Percentiles rank a stretch among this genome's conserved stretches.
phyloP scores from a whole-genome alignment of 1,140 invertebrate species.

The Parapsyche elsis region DNA sequence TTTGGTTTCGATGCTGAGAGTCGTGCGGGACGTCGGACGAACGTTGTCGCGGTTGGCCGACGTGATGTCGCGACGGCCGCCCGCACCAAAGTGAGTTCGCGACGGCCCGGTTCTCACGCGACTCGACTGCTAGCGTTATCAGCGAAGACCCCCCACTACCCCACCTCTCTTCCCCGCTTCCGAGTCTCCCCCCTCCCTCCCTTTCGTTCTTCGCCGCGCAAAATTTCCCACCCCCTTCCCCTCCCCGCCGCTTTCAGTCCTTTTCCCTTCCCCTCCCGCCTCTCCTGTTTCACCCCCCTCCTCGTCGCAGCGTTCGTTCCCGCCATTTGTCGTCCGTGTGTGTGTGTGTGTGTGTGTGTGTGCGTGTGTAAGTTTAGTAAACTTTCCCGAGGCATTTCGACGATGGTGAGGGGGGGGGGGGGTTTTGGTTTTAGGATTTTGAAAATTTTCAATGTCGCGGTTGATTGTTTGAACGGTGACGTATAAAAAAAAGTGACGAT shows the following conservation, averaged over 20 bases:
- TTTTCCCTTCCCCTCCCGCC: too few relatives aligned
- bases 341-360: background rate
- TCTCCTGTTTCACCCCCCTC: background rate
- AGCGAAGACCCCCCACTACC: slow-evolving; percentile 1
- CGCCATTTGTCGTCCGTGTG: background rate
- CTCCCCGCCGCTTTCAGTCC: too few relatives aligned
- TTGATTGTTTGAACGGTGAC: too few relatives aligned
- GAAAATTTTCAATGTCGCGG: too few relatives aligned
- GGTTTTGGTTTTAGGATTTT: too few relatives aligned
- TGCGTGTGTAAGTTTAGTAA: too few relatives aligned
- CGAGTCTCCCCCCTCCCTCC: background rate
- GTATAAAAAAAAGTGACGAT: too few relatives aligned
- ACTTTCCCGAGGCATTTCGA: too few relatives aligned
- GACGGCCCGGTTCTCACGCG: slow-evolving; percentile 17
- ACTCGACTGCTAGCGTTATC: slow-evolving; percentile 15
- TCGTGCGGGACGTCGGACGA: too few relatives aligned
- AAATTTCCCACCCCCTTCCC: background rate
- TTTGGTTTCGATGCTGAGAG: too few relatives aligned
- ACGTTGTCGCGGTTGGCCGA: background rate
- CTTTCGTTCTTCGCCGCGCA: too few relatives aligned
- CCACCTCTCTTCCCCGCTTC: background rate
- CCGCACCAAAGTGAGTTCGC: background rate
- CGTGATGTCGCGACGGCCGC: background rate
- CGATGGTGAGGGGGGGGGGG: too few relatives aligned
- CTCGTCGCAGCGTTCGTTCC: background rate